phyloP scores from a whole-genome alignment of 2,113 vertebrate species.

The Apaloderma vittatum region DNA sequence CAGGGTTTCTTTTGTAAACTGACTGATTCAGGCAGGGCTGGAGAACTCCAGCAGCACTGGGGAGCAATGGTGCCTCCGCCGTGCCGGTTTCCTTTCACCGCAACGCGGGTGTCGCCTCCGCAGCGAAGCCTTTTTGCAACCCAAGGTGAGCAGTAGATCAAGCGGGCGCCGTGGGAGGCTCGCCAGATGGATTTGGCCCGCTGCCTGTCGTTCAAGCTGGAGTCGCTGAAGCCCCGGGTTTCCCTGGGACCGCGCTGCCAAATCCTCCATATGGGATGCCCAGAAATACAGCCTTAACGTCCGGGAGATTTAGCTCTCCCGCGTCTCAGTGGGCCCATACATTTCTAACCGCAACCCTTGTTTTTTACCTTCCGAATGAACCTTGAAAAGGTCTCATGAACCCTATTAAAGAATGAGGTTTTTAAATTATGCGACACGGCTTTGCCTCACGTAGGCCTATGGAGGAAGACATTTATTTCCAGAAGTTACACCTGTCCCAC shows the following conservation, averaged over 20 bases:
- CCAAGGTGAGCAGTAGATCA: background rate
- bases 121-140: background rate
- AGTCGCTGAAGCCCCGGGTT: constrained; percentile 9
- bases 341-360: constrained; percentile 50
- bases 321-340: constrained; percentile 48
- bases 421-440: constrained; percentile 46
- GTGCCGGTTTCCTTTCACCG: background rate
- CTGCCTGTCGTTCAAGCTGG: constrained; percentile 40
- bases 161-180: constrained; percentile 22
- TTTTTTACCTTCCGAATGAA: constrained; percentile 46
- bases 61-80: background rate
- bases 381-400: constrained; percentile 65
- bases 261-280: constrained; percentile 68
- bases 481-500: background rate
- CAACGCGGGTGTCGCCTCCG: background rate
- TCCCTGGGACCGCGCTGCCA: constrained; percentile 62
- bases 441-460: background rate
- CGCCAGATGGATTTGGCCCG: constrained; percentile 37
- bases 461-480: constrained; percentile 19
- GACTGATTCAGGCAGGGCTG: background rate
- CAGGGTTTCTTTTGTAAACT: background rate
- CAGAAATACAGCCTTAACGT: constrained; percentile 58
- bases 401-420: background rate
- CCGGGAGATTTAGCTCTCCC: constrained; percentile 36
- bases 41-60: accelerated